Percentiles rank a stretch among this genome's conserved stretches.
Conservation (phyloP, 2,113 vertebrate genomes). For the Symphodus melops region DNA sequence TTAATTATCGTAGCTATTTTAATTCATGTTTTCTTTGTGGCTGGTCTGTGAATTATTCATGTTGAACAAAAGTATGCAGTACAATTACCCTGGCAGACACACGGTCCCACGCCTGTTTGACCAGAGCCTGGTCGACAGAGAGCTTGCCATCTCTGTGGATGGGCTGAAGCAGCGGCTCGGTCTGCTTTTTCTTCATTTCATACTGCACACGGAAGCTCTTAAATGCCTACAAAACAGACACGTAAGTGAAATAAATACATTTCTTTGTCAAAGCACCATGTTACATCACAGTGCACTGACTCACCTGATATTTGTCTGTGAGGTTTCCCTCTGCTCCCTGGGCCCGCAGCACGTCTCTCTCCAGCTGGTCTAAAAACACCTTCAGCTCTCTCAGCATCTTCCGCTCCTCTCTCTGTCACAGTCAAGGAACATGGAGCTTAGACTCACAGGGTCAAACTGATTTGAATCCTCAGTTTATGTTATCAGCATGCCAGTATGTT, state of each 20-base stretch:
- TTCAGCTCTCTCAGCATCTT: slow-evolving; percentile 90
- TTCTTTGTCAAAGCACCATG: background rate
- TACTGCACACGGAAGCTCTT: slow-evolving; percentile 93
- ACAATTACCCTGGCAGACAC: slow-evolving; percentile 89
- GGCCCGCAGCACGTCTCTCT: slow-evolving; percentile 91
- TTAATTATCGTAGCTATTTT: slow-evolving; percentile 26
- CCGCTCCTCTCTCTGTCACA: slow-evolving; percentile 90
- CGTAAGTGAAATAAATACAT: slow-evolving; percentile 1
- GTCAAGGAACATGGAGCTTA: slow-evolving; percentile 28
- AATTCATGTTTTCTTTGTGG: slow-evolving; percentile 1
- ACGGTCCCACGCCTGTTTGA: slow-evolving; percentile 96
- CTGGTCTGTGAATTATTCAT: slow-evolving; percentile 26
- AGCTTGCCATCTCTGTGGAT: slow-evolving; percentile 91
- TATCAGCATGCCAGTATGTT: slow-evolving; percentile 12
- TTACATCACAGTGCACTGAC: slow-evolving; percentile 5
- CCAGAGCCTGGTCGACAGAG: slow-evolving; percentile 94
- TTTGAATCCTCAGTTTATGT: background rate
- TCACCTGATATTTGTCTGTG: slow-evolving; percentile 95
- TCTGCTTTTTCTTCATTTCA: slow-evolving; percentile 93
- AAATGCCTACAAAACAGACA: slow-evolving; percentile 84
- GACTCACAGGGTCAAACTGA: slow-evolving; percentile 3
- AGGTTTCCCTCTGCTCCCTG: slow-evolving; percentile 90
- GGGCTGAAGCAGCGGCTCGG: slow-evolving; percentile 89
- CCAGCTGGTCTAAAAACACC: slow-evolving; percentile 95
- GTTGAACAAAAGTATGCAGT: slow-evolving; percentile 7